Conservation (phyloP, 2,113 vertebrate species). For the Sebastes fasciatus region DNA sequence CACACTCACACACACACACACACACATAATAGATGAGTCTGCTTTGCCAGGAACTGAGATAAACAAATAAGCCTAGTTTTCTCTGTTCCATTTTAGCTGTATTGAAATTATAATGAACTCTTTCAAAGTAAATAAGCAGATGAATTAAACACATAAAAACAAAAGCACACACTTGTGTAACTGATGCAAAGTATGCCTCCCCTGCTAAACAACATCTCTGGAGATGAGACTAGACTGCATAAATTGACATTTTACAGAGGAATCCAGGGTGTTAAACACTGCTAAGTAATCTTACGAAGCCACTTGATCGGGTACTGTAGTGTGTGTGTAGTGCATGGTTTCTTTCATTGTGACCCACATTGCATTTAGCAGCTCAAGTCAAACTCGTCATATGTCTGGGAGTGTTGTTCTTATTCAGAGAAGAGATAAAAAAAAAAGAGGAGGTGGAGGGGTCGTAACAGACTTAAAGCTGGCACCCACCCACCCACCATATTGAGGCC, state of each 20-base stretch:
- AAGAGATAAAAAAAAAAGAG: constrained; percentile 1
- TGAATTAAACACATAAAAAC: constrained; percentile 27
- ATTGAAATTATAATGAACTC: constrained; percentile 38
- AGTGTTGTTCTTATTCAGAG: constrained; percentile 44
- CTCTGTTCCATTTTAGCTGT: constrained; percentile 11
- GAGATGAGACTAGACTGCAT: constrained; percentile 8
- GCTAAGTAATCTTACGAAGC: neutral
- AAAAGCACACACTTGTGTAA: constrained; percentile 33
- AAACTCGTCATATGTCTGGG: constrained; percentile 14
- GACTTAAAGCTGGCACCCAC: neutral
- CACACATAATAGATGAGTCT: constrained; percentile 34
- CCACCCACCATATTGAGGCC: constrained; percentile 11
- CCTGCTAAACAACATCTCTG: constrained; percentile 24
- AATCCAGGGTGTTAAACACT: constrained; percentile 10
- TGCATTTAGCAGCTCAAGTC: constrained; percentile 39
- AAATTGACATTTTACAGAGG: constrained; percentile 17
- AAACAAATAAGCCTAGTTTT: constrained; percentile 31
- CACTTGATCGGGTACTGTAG: neutral
- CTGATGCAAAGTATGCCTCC: constrained; percentile 32
- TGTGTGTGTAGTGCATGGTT: constrained; percentile 1
- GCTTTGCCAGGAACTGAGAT: constrained; percentile 28
- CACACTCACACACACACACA: neutral
- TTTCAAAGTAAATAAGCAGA: constrained; percentile 43
- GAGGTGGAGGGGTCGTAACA: neutral
- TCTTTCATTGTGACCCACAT: constrained; percentile 41